phyloP scores from a whole-genome alignment of 2,113 vertebrate species.

The Thryonomys swinderianus region DNA sequence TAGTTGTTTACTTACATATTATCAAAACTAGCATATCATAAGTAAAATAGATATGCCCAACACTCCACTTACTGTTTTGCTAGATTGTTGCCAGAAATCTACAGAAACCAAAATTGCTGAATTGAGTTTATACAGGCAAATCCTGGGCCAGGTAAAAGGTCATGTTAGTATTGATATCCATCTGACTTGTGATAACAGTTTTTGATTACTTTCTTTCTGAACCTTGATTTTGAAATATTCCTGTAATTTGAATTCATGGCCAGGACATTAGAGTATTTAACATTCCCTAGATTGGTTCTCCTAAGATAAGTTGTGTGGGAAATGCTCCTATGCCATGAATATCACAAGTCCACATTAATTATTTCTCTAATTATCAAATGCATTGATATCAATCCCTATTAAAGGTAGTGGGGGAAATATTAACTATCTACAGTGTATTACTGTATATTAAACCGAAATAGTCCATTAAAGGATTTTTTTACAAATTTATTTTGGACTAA shows the following conservation, averaged over 20 bases:
- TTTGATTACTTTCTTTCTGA: slow-evolving; percentile 82
- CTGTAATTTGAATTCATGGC: slow-evolving; percentile 70
- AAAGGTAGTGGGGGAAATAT: slow-evolving; percentile 70
- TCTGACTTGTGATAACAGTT: slow-evolving; percentile 82
- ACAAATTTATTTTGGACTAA: slow-evolving; percentile 80
- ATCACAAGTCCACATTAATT: slow-evolving; percentile 67
- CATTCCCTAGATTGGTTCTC: slow-evolving; percentile 39
- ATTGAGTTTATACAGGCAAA: slow-evolving; percentile 86
- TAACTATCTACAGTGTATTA: slow-evolving; percentile 77
- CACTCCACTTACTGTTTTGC: slow-evolving; percentile 84
- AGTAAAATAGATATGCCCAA: slow-evolving; percentile 79
- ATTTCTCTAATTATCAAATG: slow-evolving; percentile 63
- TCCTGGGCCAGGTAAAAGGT: slow-evolving; percentile 81
- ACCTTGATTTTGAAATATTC: slow-evolving; percentile 80
- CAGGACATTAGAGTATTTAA: slow-evolving; percentile 76
- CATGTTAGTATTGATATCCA: slow-evolving; percentile 78
- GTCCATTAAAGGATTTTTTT: slow-evolving; percentile 80
- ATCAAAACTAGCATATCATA: slow-evolving; percentile 83
- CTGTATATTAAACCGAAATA: slow-evolving; percentile 78
- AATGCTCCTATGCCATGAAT: slow-evolving; percentile 59
- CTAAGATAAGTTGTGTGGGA: slow-evolving; percentile 72
- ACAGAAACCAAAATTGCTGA: slow-evolving; percentile 82
- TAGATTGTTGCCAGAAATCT: slow-evolving; percentile 84
- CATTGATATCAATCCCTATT: slow-evolving; percentile 70
- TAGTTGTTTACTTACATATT: slow-evolving; percentile 87